A percentile compares a stretch with the other conserved stretches of the same genome.
These are phyloP conservation scores for Eretmochelys imbricata DNA, from an alignment of 2,113 vertebrate species.

Conservation along the genomic window DNA sequence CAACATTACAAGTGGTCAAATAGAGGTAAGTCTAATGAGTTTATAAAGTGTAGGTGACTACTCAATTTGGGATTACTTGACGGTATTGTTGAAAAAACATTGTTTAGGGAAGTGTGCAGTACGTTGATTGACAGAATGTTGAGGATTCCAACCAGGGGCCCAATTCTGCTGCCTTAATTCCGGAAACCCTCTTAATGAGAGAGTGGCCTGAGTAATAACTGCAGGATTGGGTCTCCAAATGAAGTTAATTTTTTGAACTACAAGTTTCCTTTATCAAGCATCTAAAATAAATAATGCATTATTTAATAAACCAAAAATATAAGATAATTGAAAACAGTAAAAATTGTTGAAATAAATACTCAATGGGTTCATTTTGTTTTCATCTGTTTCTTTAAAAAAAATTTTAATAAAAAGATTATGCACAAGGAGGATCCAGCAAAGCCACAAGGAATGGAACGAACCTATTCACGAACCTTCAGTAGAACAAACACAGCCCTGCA, in stretches of 20 bases:
- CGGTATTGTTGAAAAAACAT: background rate
- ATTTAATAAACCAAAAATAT: background rate
- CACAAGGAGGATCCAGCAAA: constrained; percentile 83
- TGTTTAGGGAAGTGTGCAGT: background rate
- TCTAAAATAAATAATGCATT: background rate
- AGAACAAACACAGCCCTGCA: constrained; percentile 45
- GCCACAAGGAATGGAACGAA: constrained; percentile 86
- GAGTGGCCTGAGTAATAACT: background rate
- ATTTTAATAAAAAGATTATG: constrained; percentile 67
- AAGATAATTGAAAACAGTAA: background rate
- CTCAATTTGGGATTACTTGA: background rate
- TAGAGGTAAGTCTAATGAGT: background rate
- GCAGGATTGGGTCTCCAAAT: background rate
- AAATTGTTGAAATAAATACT: background rate
- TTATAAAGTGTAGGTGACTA: background rate
- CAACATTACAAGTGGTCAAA: background rate
- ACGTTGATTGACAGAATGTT: background rate
- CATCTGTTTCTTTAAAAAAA: background rate
- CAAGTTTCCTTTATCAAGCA: background rate
- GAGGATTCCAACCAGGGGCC: background rate
- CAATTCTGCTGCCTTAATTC: fast-evolving
- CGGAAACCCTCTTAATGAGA: background rate
- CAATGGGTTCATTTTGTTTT: background rate
- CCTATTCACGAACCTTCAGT: constrained; percentile 79
- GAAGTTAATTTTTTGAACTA: background rate